Evolutionary conservation across 2,113 vertebrate species (phyloP).

Genomic region (Sclerurus mexicanus): DNA sequence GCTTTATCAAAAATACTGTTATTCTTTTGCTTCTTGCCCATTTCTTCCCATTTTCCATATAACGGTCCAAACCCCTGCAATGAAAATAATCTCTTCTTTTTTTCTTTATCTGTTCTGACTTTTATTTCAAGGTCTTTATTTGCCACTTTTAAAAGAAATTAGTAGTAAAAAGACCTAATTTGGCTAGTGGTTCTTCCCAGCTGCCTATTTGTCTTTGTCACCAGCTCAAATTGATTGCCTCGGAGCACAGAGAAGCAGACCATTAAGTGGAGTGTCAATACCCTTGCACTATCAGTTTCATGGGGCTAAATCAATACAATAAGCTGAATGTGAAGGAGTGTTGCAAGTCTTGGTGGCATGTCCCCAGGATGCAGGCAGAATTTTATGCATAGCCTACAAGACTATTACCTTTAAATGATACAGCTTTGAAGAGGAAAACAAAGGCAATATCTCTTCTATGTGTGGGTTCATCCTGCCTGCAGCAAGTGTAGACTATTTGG

Average conservation of each 20-base stretch:
- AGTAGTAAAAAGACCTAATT: not conserved
- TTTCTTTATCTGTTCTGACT: not conserved
- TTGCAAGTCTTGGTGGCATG: not conserved
- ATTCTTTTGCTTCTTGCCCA: not conserved
- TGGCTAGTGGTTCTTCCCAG: not conserved
- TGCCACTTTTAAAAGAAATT: not conserved
- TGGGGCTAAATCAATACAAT: constrained; percentile 22
- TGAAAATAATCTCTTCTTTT: not conserved
- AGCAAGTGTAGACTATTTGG: not conserved
- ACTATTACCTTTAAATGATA: not conserved
- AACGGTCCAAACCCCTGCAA: fast-evolving
- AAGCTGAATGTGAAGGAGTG: not conserved
- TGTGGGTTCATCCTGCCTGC: not conserved
- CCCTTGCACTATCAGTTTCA: not conserved
- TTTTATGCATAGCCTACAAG: not conserved
- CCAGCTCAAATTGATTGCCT: constrained; percentile 11
- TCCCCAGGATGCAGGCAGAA: not conserved
- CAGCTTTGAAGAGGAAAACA: not conserved
- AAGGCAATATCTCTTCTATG: not conserved
- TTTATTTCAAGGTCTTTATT: not conserved
- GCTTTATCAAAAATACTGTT: not conserved
- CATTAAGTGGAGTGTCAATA: constrained; percentile 46
- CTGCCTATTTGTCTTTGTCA: constrained; percentile 25
- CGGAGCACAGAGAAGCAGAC: not conserved
- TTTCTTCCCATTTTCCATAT: not conserved